phyloP scores from a whole-genome alignment of 2,888 invertebrate genomes.

The Lymantria monacha region DNA sequence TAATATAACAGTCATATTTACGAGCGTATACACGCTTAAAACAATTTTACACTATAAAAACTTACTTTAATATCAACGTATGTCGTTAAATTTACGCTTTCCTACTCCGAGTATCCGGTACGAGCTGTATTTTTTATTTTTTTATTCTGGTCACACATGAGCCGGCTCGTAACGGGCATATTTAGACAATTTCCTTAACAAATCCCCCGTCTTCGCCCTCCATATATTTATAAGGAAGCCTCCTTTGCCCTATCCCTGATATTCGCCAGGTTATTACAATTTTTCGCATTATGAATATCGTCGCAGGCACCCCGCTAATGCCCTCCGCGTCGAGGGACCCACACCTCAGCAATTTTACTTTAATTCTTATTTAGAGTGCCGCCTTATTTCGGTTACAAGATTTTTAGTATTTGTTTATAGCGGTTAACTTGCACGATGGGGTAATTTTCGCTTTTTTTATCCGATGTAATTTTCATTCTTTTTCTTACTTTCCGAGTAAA shows the following conservation, averaged over 20 bases:
- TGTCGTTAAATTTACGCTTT: conserved; percentile 33
- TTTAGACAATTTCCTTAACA: conserved; percentile 77
- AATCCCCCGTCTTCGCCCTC: conserved; percentile 62
- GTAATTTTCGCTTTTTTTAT: conserved; percentile 68
- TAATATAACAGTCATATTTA: conserved; percentile 14
- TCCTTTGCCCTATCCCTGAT: conserved; percentile 56
- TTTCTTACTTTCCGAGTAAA: conserved; percentile 36
- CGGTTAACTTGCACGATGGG: conserved; percentile 64
- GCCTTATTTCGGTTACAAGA: conserved; percentile 79
- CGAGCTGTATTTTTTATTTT: conserved; percentile 11
- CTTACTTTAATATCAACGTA: conserved; percentile 5
- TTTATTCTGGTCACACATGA: conserved; percentile 37
- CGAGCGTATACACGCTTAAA: conserved; percentile 13
- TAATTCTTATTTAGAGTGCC: conserved; percentile 81
- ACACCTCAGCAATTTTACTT: conserved; percentile 80
- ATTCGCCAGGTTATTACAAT: conserved; percentile 79
- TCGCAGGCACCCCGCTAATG: conserved; percentile 59
- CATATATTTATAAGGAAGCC: conserved; percentile 55
- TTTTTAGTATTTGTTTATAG: conserved; percentile 81
- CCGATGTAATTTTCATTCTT: not conserved
- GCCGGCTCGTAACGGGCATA: conserved; percentile 51
- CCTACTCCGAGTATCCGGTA: conserved; percentile 21
- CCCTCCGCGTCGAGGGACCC: conserved; percentile 64
- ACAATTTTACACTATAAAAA: conserved; percentile 22
- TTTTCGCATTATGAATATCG: conserved; percentile 82